Percentiles rank a stretch among this genome's conserved stretches.
phyloP scores from a whole-genome alignment of 2,113 vertebrate species.

The Carassius gibelio region DNA sequence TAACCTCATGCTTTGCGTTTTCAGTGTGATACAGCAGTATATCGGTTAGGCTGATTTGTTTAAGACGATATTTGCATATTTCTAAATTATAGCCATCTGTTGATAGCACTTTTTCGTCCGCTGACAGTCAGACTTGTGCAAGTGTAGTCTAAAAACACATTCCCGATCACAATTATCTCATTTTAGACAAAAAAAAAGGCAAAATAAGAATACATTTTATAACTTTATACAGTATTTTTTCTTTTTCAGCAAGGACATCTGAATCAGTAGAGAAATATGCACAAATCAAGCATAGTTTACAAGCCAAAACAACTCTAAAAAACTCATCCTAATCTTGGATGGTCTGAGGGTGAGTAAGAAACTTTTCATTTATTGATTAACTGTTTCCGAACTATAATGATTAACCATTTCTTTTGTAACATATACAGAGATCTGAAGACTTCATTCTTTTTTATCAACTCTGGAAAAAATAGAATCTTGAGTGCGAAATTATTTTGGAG shows the following conservation, averaged over 20 bases:
- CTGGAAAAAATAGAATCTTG: background rate
- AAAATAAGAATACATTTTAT: too few relatives aligned
- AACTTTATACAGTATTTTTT: too few relatives aligned
- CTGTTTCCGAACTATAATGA: too few relatives aligned
- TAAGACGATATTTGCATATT: background rate
- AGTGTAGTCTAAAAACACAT: background rate
- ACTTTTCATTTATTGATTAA: background rate
- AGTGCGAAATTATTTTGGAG: background rate
- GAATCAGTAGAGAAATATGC: background rate
- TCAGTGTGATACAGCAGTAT: background rate
- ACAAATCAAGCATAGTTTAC: background rate
- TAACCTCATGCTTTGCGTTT: background rate
- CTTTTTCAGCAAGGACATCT: background rate
- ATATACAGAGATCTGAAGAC: background rate
- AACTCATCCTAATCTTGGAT: background rate
- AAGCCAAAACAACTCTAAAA: background rate
- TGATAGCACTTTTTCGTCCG: background rate
- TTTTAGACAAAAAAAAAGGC: background rate
- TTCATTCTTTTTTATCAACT: background rate
- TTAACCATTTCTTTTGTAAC: too few relatives aligned
- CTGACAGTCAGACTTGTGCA: background rate
- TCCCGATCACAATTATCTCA: background rate
- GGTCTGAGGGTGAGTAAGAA: background rate
- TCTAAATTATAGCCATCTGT: background rate
- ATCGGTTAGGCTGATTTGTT: constrained; percentile 4